phyloP scores from a whole-genome alignment of 2,888 invertebrate species.

The Lasiommata megera region DNA sequence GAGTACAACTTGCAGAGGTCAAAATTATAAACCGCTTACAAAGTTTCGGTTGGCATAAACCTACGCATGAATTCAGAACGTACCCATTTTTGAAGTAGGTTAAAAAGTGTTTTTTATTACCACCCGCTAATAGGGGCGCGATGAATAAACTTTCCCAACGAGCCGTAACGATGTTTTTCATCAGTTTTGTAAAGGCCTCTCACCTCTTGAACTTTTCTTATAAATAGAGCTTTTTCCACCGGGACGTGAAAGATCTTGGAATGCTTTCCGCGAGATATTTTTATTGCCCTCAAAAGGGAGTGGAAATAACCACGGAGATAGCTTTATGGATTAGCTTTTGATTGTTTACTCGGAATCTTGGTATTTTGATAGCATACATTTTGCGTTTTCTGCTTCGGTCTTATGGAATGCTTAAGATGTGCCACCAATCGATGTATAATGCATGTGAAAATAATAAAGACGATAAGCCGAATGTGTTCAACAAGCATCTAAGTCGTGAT shows the following conservation, averaged over 20 bases:
- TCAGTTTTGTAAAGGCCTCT: constrained; percentile 15
- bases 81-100: not conserved
- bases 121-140: constrained; percentile 20
- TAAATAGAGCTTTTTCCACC: constrained; percentile 16
- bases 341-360: not conserved
- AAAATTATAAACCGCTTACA: too few species aligned
- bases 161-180: constrained; percentile 20
- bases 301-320: constrained; percentile 1
- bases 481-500: too few species aligned
- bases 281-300: constrained; percentile 19
- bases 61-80: too few species aligned
- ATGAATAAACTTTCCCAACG: constrained; percentile 27
- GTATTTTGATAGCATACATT: not conserved
- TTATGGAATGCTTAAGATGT: too few species aligned
- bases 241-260: constrained; percentile 14
- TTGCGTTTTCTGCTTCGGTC: too few species aligned
- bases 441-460: too few species aligned
- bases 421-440: too few species aligned
- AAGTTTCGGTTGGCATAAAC: too few species aligned
- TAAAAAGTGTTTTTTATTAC: constrained; percentile 12
- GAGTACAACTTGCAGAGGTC: too few species aligned
- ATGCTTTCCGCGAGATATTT: constrained; percentile 20
- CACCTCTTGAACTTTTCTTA: constrained; percentile 17
- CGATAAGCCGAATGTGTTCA: too few species aligned
- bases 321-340: constrained; percentile 6